Base-by-base conservation (phyloP, 53 echinoderm and acorn worm species). In the Crossaster papposus region DNA sequence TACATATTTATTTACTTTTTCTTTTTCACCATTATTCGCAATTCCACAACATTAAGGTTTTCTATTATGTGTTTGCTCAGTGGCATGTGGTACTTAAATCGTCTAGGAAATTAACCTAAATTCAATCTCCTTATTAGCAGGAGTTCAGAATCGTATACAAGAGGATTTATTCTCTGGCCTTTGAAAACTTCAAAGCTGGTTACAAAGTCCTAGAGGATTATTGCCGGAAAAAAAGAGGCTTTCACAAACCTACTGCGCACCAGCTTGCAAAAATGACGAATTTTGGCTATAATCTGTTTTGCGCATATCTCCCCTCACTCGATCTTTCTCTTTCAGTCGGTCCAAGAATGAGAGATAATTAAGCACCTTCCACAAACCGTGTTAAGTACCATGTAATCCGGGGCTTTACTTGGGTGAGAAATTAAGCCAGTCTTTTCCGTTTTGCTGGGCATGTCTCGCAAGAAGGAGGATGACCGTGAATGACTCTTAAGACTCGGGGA, bases 211-310 rank as follows among this genome's bases (percentile, higher is more conserved):
- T 26, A 18, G 30, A 30, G 36, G 83, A 83, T 83, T 70, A 84
- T 50, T 52, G 24, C 84, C 52, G 44, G 6, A 28, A 72, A 54
- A 44, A 44, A n/a, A n/a, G n/a, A 84, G 84, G 72, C 84, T 84
- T 72, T 84, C 72, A 84, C 11, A 51, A 51, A 53, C 72, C 52
- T 70, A 72, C 50, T 51, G n/a, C n/a, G n/a, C n/a, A 84, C 84
- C 84, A 84, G 84, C 72, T 84, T 26, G 29, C 84, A 71, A 53
- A 84, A 84, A 84, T 72, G 71, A 70, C 84, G 72, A 84, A 84
- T 84, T 84, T 84, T 72, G 30, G 31, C 72, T 84, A n/a, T n/a
- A 72, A 84, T 84, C 84, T 72, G 71, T 84, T 70, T 84, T 72
- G 71, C 53, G 51, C 50, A 14, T 84, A 72, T 71, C 52, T 84